Evolutionary conservation across 1,140 invertebrate genomes (phyloP), one percentile per base, ranked within the genome.

Genomic region (Linepithema humile): DNA sequence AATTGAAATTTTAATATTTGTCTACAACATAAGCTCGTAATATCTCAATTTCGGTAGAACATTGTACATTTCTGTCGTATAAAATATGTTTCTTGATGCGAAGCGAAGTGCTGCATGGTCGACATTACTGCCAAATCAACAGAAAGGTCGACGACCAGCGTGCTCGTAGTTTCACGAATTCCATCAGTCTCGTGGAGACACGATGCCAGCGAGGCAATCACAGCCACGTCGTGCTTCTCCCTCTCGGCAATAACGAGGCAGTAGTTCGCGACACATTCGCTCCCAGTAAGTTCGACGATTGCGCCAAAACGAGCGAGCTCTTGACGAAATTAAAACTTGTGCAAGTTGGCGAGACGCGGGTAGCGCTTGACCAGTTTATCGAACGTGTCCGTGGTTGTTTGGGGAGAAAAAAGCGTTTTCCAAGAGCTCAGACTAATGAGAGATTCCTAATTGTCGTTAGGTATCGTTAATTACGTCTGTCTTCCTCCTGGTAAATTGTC

Each of bases 141-240:
- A 57, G 75, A 80, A 80, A 80, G 75, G 35, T 80, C 64, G 50
- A 38, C 48, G 12, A 55, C 48, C 64, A 55, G 29, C 75, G 32
- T 0, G 32, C 35, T 6, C 20, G 75, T 70, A 70, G 75, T 70
- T 80, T 69, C 75, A 40, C 75, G 48, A 80, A 80, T 80, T 80
- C 64, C 64, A 78, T 78, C 75, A 80, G 62, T 55, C 45, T 55
- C 75, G 48, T 17, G 62, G 35, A 69, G 26, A 80, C 64, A 35
- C 48, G 38, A 55, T 29, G 32, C 62, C 35, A 69, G 64, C 38
- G 35, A 70, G 75, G 38, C 75, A 80, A 80, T 80, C 75, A 80
- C 48, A 69, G 12, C 48, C 40, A 40, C 48, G 62, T 67, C 62
- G 48, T 5, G 75, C 29, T 7, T 80, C 70, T 80, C 69, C 38